A percentile compares a stretch with the other conserved stretches of the same genome.
Evolutionary conservation across 1,140 invertebrate genomes (phyloP).

Genomic region (Mizuhopecten yessoensis): DNA sequence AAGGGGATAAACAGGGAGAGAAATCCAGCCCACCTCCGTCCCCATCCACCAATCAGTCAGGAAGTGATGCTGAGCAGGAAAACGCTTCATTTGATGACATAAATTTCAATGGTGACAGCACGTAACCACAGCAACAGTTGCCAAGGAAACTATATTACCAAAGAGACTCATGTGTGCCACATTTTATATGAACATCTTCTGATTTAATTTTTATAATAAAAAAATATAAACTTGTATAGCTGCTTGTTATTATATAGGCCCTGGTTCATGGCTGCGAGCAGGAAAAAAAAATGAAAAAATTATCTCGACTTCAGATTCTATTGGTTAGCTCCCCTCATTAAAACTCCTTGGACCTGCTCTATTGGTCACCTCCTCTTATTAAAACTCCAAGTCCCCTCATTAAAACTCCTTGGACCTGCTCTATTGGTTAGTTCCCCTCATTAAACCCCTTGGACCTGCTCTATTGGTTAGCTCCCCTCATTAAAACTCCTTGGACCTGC

Average conservation of each 20-base stretch:
- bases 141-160: constrained; percentile 27
- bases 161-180: constrained; percentile 37
- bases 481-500: neutral
- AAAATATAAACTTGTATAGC: neutral
- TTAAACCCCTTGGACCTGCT: no score
- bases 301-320: neutral
- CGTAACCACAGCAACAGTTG: neutral
- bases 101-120: neutral
- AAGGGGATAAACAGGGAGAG: constrained; percentile 51
- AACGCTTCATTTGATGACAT: neutral
- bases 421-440: no score
- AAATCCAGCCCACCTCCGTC: constrained; percentile 25
- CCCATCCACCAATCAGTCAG: neutral
- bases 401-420: no score
- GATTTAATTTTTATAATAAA: constrained; percentile 40
- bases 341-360: neutral
- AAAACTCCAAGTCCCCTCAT: no score
- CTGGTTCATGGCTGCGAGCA: neutral
- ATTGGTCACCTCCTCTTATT: neutral
- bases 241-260: neutral
- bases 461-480: no score
- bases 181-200: constrained; percentile 35
- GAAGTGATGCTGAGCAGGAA: neutral
- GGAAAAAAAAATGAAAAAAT: no score
- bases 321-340: neutral